Percentiles rank a stretch among this genome's conserved stretches.
phyloP scores from a whole-genome alignment of 2,888 invertebrate species.

The Hirtodrosophila alboralis region DNA sequence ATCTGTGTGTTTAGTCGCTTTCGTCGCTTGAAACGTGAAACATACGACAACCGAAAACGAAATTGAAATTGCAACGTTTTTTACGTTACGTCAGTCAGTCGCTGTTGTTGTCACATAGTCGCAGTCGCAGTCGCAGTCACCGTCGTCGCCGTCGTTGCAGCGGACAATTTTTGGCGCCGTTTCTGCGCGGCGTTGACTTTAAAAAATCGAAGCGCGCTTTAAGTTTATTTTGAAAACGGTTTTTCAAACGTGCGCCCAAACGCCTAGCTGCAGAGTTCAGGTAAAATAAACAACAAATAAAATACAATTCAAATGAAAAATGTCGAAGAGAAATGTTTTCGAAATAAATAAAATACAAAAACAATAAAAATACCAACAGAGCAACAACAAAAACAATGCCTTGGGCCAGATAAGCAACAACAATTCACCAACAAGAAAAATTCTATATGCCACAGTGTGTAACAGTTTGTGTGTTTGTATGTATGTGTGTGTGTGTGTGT shows the following conservation, averaged over 20 bases:
- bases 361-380: constrained; percentile 27
- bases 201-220: constrained; percentile 32
- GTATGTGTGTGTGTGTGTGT: constrained; percentile 30
- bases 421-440: constrained; percentile 57
- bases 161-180: constrained; percentile 67
- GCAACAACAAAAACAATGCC: constrained; percentile 29
- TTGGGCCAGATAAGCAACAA: constrained; percentile 56
- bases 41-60: constrained; percentile 73
- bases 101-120: constrained; percentile 38
- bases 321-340: constrained; percentile 24
- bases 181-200: constrained; percentile 35
- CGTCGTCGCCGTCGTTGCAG: constrained; percentile 10
- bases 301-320: constrained; percentile 14
- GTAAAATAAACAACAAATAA: constrained; percentile 56
- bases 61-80: constrained; percentile 66
- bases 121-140: constrained; percentile 17
- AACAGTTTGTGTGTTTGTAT: constrained; percentile 50
- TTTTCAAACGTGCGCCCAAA: constrained; percentile 27
- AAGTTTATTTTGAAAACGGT: constrained; percentile 28
- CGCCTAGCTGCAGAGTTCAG: constrained; percentile 25
- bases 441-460: constrained; percentile 64
- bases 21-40: constrained; percentile 81
- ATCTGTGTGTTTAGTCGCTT: constrained; percentile 79
- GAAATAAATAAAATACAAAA: constrained; percentile 44
- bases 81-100: constrained; percentile 70